phyloP scores from a whole-genome alignment of 2,888 invertebrate species.

The Spilosoma lubricipeda region DNA sequence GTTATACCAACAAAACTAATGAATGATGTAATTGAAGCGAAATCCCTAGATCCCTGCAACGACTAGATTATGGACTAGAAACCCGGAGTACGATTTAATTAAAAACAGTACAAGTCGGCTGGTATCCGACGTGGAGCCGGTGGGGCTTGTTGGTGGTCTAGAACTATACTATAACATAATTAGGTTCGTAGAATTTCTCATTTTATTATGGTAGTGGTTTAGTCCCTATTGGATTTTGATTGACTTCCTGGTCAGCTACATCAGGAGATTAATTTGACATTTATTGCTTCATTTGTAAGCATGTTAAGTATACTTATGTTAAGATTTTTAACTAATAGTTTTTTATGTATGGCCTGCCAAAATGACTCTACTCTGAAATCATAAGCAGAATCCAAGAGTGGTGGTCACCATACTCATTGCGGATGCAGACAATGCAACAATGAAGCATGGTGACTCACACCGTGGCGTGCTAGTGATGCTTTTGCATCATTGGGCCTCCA shows the following conservation, averaged over 20 bases:
- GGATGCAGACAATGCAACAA: too few relatives aligned
- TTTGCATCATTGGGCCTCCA: too few relatives aligned
- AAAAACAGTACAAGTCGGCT: conserved; percentile 31
- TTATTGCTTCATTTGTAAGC: too few relatives aligned
- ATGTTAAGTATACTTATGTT: too few relatives aligned
- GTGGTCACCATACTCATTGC: too few relatives aligned
- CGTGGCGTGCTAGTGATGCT: too few relatives aligned
- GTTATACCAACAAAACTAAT: background rate
- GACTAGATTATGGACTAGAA: conserved; percentile 29
- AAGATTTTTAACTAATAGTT: too few relatives aligned
- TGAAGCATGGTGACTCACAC: too few relatives aligned
- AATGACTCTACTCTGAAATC: too few relatives aligned
- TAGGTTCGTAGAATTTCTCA: background rate
- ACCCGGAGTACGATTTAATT: conserved; percentile 37
- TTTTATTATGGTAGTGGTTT: background rate
- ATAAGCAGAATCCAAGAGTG: too few relatives aligned
- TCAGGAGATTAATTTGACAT: too few relatives aligned
- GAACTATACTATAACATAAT: background rate
- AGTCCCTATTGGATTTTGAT: background rate
- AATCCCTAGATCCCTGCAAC: conserved; percentile 15
- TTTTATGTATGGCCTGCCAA: too few relatives aligned
- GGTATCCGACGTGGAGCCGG: conserved; percentile 22
- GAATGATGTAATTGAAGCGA: conserved; percentile 19
- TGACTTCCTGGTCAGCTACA: background rate
- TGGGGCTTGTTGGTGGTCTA: conserved; percentile 37